Evolutionary conservation across 30 jellyfish, hydroid and myxozoan genomes (phyloP), one percentile per base, ranked within the genome.

Genomic region (Phacellophora camtschatica): DNA sequence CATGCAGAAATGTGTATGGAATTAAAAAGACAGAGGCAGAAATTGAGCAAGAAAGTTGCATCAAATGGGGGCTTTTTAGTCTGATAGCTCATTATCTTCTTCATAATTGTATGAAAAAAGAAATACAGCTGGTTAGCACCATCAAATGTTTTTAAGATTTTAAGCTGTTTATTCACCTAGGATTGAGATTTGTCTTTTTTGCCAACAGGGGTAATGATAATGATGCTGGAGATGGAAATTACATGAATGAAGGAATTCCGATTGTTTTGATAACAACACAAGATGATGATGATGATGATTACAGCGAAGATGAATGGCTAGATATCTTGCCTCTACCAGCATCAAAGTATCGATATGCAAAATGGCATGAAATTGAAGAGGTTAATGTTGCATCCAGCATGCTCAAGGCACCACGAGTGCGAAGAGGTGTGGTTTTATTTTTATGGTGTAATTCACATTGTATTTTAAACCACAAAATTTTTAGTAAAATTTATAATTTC

Each of bases 361-460:
- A 85, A 84, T 92, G 98, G 98, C 77, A 68, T 56, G 96, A 92
- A 57, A 45, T 92, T 5, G 96, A 73, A 30, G 90, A 92, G 54
- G 72, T 84, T 5, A 66, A 46, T 25, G 85, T 92, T 19, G 39
- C 95, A 45, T 92, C 98, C 28, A 67, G 85, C 57, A 71, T 84
- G 88, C 87, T 92, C 23, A 81, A 72, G 66, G 66, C 91, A 1
- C 98, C 98, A 70, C 62, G 98, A 27, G 90, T 92, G 20, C 42
- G 98, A 68, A 50, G 76, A 85, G 95, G 98, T 92, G 36, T 19
- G 77, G 5, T 15, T 61, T 32, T 27, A n/a, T n/a, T n/a, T n/a
- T n/a, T n/a, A n/a, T n/a, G n/a, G n/a, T n/a, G n/a, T n/a, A n/a
- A n/a, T n/a, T n/a, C n/a, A n/a, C n/a, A n/a, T n/a, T n/a, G n/a